phyloP scores from a whole-genome alignment of 1,140 invertebrate genomes.

The Thaumetopoea pityocampa region DNA sequence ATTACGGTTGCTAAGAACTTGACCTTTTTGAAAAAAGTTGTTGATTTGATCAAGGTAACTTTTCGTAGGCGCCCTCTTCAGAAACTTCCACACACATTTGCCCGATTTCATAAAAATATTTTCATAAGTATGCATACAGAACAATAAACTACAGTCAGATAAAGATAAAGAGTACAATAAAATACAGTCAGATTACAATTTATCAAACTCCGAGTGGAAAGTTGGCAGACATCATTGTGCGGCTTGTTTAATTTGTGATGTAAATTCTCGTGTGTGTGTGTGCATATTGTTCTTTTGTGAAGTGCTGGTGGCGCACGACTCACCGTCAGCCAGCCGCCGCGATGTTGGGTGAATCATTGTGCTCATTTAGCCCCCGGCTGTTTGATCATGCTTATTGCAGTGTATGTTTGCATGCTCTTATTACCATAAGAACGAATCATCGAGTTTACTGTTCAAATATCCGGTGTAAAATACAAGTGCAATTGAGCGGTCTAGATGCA shows the following conservation, averaged over 20 bases:
- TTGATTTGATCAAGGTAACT: too few species aligned
- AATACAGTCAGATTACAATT: constrained; percentile 1
- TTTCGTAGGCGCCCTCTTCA: too few species aligned
- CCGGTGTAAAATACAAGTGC: background rate
- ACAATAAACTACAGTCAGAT: too few species aligned
- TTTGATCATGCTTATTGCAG: constrained; percentile 32
- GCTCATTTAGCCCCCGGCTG: constrained; percentile 29
- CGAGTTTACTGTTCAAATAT: constrained; percentile 10
- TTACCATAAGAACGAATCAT: constrained; percentile 22
- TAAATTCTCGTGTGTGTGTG: constrained; percentile 8
- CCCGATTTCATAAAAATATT: too few species aligned
- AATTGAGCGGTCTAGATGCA: background rate
- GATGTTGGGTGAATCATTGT: constrained; percentile 28
- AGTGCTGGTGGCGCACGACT: constrained; percentile 1
- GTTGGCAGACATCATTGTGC: constrained; percentile 9
- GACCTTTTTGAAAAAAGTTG: too few species aligned
- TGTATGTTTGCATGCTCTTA: constrained; percentile 20
- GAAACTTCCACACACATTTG: too few species aligned
- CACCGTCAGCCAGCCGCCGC: constrained; percentile 11
- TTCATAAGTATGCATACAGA: too few species aligned
- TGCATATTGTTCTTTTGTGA: constrained; percentile 9
- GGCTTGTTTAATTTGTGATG: constrained; percentile 14
- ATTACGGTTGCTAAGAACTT: too few species aligned
- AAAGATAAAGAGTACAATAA: too few species aligned
- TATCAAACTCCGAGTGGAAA: constrained; percentile 7